phyloP scores from a whole-genome alignment of 2,888 invertebrate genomes.

The Drosophila vallismaia region DNA sequence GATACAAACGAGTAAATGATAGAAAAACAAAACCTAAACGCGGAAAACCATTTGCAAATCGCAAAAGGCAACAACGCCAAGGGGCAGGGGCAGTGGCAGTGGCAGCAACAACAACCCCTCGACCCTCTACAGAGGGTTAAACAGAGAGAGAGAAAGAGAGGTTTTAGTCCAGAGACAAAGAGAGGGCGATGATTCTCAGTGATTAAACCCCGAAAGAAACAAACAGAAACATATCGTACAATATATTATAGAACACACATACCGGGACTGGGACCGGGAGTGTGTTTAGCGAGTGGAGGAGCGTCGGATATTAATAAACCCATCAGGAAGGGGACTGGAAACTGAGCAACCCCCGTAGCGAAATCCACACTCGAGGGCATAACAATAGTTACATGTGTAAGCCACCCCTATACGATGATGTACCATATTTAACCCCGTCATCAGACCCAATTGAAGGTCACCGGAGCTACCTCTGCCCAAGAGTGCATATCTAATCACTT shows the following conservation, averaged over 20 bases:
- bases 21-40: conserved; percentile 77
- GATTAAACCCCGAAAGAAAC: conserved; percentile 69
- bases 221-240: conserved; percentile 54
- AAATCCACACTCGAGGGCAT: conserved; percentile 39
- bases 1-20: conserved; percentile 70
- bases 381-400: conserved; percentile 59
- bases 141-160: background rate
- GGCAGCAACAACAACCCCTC: conserved; percentile 56
- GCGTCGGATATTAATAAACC: conserved; percentile 66
- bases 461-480: conserved; percentile 27
- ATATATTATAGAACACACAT: background rate
- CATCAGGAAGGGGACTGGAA: conserved; percentile 67
- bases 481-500: conserved; percentile 65
- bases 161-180: conserved; percentile 8
- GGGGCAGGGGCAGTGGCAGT: background rate
- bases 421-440: conserved; percentile 46
- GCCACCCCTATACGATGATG: conserved; percentile 38
- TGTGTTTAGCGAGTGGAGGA: conserved; percentile 36
- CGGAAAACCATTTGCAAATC: conserved; percentile 79
- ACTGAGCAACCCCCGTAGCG: conserved; percentile 56
- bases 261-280: conserved; percentile 17
- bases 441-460: conserved; percentile 44
- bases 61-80: conserved; percentile 38
- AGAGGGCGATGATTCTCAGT: conserved; percentile 33
- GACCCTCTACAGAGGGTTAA: conserved; percentile 14